Evolutionary conservation across 37 sponge, comb jelly and placozoan genomes (phyloP).

Genomic region (Dysidea cf. avara): DNA sequence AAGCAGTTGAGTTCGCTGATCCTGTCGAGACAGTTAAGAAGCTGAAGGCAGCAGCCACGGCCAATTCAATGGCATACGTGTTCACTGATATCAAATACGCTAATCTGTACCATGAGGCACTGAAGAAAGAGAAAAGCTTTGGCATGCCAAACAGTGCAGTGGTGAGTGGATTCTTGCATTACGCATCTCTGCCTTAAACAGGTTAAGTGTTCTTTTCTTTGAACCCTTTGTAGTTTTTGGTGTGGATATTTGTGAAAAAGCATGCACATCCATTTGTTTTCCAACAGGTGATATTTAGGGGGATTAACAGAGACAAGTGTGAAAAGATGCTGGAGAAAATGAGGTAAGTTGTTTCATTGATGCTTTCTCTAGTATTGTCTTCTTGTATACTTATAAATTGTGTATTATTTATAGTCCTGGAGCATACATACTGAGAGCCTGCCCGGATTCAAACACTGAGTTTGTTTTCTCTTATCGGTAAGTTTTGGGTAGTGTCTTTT

Average conservation of each 20-base stretch:
- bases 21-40: too few species aligned
- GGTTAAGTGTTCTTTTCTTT: background rate
- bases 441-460: constrained; percentile 15
- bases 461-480: constrained; percentile 67
- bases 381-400: too few species aligned
- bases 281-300: constrained; percentile 51
- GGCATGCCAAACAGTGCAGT: constrained; percentile 1
- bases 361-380: too few species aligned
- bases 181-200: too few species aligned
- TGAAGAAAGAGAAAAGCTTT: too few species aligned
- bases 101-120: too few species aligned
- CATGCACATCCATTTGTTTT: background rate
- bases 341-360: constrained; percentile 22
- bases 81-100: too few species aligned
- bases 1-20: too few species aligned
- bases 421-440: constrained; percentile 53
- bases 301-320: constrained; percentile 47
- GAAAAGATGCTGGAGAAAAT: constrained; percentile 57
- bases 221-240: background rate
- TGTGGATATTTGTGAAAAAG: background rate
- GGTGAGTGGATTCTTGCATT: background rate
- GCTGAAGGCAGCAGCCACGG: too few species aligned
- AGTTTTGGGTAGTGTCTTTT: background rate
- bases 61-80: too few species aligned
- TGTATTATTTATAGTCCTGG: constrained; percentile 32